These are phyloP conservation scores for Platalea minor DNA, from an alignment of 2,797 vertebrate genomes.

Conservation along the genomic window DNA sequence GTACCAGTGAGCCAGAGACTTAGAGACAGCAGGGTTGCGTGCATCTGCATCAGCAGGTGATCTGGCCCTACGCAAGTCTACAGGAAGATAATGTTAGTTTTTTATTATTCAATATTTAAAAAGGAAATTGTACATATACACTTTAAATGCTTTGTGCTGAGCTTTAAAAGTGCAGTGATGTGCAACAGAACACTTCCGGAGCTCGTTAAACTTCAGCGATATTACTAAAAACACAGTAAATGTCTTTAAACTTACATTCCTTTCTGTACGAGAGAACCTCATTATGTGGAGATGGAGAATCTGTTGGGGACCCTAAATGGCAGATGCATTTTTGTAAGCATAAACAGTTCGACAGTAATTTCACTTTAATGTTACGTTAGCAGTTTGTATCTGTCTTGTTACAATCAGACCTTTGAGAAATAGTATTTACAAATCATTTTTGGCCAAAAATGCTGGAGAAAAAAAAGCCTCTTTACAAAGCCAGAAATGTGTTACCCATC, in stretches of 20 bases:
- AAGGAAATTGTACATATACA: not conserved
- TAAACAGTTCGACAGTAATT: not conserved
- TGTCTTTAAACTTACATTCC: not conserved
- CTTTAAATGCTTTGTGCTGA: not conserved
- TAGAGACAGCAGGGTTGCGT: not conserved
- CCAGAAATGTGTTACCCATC: not conserved
- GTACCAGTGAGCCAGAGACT: not conserved
- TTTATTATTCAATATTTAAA: not conserved
- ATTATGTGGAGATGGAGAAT: not conserved
- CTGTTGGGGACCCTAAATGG: not conserved
- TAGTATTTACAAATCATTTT: not conserved
- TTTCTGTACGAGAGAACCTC: not conserved
- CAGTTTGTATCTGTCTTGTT: not conserved
- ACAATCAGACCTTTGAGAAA: not conserved
- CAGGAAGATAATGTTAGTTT: not conserved
- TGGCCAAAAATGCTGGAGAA: not conserved
- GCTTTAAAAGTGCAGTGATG: not conserved
- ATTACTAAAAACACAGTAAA: not conserved
- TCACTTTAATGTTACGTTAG: not conserved
- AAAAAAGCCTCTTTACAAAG: not conserved
- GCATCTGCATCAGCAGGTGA: not conserved
- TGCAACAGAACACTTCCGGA: not conserved
- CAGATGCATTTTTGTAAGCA: not conserved
- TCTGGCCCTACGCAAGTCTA: not conserved
- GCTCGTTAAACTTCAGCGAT: not conserved